These are phyloP conservation scores for human (Homo sapiens) DNA, from an alignment of 2,113 vertebrate species.

Conservation along the genomic window DNA sequence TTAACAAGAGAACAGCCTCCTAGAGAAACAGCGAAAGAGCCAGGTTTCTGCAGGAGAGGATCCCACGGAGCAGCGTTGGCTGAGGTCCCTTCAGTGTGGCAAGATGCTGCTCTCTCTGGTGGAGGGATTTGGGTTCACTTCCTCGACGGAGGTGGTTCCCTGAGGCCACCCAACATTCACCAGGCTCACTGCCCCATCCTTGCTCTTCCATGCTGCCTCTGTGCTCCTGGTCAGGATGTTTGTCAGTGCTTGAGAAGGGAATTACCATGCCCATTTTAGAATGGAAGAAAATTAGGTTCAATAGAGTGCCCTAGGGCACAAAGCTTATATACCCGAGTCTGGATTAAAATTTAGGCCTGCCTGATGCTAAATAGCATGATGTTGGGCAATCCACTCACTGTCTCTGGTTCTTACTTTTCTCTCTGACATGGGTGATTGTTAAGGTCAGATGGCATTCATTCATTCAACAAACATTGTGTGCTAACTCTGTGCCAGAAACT, in stretches of 20 bases:
- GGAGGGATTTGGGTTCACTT: neutral
- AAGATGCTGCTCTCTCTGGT: neutral
- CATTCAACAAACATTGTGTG: neutral
- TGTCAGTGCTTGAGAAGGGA: neutral
- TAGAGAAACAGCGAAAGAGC: neutral
- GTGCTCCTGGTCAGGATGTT: neutral
- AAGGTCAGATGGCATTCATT: neutral
- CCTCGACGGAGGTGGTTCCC: neutral
- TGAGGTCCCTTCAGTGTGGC: neutral
- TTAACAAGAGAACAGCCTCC: neutral
- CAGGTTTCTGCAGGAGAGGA: neutral
- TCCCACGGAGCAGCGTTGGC: neutral
- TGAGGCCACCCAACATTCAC: neutral
- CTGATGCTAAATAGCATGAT: neutral
- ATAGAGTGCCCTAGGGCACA: neutral
- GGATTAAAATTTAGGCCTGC: neutral
- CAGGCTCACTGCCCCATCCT: rapidly evolving
- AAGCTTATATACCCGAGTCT: neutral
- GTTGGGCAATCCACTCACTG: neutral
- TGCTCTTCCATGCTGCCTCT: neutral
- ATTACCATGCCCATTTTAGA: neutral
- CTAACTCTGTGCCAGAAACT: neutral
- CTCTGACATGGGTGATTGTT: neutral
- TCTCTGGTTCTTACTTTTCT: neutral
- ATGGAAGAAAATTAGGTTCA: neutral